Base-by-base conservation (phyloP, 2,888 invertebrate species). In the Nineta flava region DNA sequence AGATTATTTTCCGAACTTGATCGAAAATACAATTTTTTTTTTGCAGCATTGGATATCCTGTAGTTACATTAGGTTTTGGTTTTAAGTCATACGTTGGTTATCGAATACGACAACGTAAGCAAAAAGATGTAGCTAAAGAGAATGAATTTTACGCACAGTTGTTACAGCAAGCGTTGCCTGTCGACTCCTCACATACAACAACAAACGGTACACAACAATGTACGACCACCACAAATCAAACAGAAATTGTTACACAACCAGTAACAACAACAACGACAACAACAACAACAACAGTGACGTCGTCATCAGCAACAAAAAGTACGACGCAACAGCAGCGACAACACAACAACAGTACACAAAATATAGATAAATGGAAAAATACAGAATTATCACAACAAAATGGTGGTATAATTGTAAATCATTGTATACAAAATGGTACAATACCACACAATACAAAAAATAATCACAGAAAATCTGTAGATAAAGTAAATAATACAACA, bases 101-200 rank as follows among this genome's bases (percentile, higher is more conserved):
- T 68, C 79, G 90, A 70, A 83, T 94, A 76, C 77, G 92, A 64
- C 78, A 88, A 77, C 79, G 92, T 57, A 84, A 87, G 64, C 94
- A 95, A 71, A 81, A 85, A 61, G 91, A 91, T 65, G 93, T 97
- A 58, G 85, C 92, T 55, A 88, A 87, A 69, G 90, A 92, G 70
- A 95, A 95, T 71, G 88, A 92, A 69, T 92, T 93, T 72, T 94
- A 93, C 68, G 81, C 87, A 74, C 87, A 92, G 69, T 74, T 95
- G 59, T 74, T 95, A 72, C 82, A 87, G 61, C 87, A 94, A 69
- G 93, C 95, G 58, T 70, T 95, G 65, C 94, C 93, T 45, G 72
- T 77, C 55, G 81, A 79, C 65, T 61, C 63, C 68, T 62, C 53
- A 57, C 63, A 46, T n/a, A 16, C 21, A 52, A 53, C 61, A 49